A percentile compares a stretch with the other conserved stretches of the same genome.
phyloP scores from a whole-genome alignment of 2,888 invertebrate genomes.

The Palloptera scutellata region DNA sequence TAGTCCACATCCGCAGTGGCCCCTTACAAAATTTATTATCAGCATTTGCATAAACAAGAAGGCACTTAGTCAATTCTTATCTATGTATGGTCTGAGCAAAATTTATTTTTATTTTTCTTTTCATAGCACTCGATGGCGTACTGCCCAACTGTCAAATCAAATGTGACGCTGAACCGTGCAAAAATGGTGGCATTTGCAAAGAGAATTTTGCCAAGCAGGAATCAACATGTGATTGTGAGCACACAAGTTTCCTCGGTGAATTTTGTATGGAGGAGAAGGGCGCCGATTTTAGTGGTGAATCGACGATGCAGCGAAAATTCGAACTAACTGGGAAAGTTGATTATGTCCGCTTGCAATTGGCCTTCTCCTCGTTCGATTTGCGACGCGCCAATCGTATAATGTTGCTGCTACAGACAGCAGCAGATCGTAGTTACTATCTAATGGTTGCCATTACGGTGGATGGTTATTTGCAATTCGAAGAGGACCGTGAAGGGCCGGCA shows the following conservation, averaged over 20 bases:
- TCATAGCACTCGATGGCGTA: constrained; percentile 72
- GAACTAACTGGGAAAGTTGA: constrained; percentile 72
- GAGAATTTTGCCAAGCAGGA: constrained; percentile 88
- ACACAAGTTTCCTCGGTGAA: constrained; percentile 89
- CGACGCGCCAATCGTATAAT: constrained; percentile 81
- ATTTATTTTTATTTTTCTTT: neutral
- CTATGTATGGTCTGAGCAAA: neutral
- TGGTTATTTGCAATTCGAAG: constrained; percentile 84
- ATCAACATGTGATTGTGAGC: constrained; percentile 86
- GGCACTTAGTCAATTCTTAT: too few relatives aligned
- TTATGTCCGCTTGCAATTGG: constrained; percentile 83
- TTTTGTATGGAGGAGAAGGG: constrained; percentile 89
- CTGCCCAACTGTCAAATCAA: constrained; percentile 87
- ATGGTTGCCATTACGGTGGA: constrained; percentile 83
- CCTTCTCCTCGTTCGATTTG: constrained; percentile 84
- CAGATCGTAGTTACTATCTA: constrained; percentile 84
- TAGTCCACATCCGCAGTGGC: too few relatives aligned
- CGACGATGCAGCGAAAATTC: constrained; percentile 81
- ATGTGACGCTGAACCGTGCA: constrained; percentile 87
- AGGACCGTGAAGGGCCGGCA: constrained; percentile 76
- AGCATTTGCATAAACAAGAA: too few relatives aligned
- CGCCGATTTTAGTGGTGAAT: constrained; percentile 88
- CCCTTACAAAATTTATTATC: too few relatives aligned
- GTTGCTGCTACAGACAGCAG: constrained; percentile 82
- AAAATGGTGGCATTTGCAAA: constrained; percentile 85